Conservation (phyloP, 2,888 invertebrate genomes). For the Agriopis aurantiaria region DNA sequence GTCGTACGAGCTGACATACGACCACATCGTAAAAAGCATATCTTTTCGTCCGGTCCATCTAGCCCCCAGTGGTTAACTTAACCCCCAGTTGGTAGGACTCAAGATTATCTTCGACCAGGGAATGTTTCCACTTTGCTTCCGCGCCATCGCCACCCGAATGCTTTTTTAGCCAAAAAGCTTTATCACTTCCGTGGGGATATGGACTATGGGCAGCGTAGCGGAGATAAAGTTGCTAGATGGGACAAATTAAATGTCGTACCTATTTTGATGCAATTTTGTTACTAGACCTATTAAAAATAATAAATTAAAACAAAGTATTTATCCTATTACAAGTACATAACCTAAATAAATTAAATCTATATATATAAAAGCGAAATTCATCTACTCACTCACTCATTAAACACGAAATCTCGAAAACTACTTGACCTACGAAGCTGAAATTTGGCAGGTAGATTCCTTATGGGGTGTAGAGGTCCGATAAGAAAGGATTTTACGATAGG, state of each 20-base stretch:
- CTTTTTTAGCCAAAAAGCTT: conserved; percentile 85
- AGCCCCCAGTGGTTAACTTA: conserved; percentile 45
- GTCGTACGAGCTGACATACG: conserved; percentile 35
- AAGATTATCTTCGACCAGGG: conserved; percentile 72
- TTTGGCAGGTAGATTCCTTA: no score
- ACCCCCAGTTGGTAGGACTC: conserved; percentile 45
- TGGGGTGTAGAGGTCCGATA: no score
- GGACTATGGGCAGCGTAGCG: conserved; percentile 61
- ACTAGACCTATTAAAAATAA: no score
- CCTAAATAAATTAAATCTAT: no score
- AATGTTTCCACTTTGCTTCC: conserved; percentile 80
- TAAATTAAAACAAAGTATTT: no score
- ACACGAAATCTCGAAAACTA: no score
- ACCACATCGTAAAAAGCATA: conserved; percentile 58
- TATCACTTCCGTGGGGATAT: conserved; percentile 84
- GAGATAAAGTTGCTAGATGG: conserved; percentile 56
- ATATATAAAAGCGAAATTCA: no score
- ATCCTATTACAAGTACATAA: no score
- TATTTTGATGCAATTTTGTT: no score
- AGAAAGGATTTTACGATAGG: no score
- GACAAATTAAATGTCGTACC: conserved; percentile 15
- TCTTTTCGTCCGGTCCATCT: conserved; percentile 68
- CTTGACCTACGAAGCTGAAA: no score
- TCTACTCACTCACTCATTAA: no score
- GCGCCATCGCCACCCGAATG: conserved; percentile 79